Evolutionary conservation across 1,140 invertebrate genomes (phyloP).

Genomic region (Ladona fulva): DNA sequence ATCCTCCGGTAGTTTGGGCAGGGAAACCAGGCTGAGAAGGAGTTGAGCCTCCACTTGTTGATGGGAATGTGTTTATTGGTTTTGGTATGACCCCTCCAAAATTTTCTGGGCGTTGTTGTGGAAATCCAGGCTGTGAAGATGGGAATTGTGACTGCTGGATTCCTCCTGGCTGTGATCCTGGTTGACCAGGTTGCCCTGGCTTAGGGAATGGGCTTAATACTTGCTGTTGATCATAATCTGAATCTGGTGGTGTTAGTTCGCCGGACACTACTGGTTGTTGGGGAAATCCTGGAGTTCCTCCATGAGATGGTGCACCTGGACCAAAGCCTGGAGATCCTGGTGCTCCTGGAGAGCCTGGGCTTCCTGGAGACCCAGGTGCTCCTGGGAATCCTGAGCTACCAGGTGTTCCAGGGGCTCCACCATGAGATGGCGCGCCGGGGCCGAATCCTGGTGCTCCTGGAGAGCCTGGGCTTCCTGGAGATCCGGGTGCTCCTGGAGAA

Average conservation of each 20-base stretch:
- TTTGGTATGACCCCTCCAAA: no score
- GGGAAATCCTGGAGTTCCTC: conserved; percentile 19
- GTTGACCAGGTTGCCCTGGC: conserved; percentile 18
- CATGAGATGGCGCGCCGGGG: background rate
- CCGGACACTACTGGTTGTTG: no score
- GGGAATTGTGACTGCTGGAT: background rate
- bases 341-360: background rate
- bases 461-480: conserved; percentile 12
- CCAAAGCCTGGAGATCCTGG: conserved; percentile 3
- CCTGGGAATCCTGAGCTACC: no score
- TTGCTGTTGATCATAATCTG: no score
- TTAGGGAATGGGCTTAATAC: no score
- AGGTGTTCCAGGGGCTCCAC: no score
- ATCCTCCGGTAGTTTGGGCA: background rate
- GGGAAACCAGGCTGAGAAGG: background rate
- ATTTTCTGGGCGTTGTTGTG: background rate
- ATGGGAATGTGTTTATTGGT: background rate
- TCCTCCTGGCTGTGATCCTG: conserved; percentile 13
- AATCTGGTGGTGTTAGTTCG: no score
- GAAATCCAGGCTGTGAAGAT: conserved; percentile 10
- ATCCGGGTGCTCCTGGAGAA: background rate
- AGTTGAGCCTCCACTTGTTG: background rate
- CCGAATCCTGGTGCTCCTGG: background rate
- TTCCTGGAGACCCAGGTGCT: no score
- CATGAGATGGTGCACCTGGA: conserved; percentile 17